A percentile compares a stretch with the other conserved stretches of the same genome.
Conservation (phyloP, 2,797 vertebrate genomes). For the Micromesistius poutassou region DNA sequence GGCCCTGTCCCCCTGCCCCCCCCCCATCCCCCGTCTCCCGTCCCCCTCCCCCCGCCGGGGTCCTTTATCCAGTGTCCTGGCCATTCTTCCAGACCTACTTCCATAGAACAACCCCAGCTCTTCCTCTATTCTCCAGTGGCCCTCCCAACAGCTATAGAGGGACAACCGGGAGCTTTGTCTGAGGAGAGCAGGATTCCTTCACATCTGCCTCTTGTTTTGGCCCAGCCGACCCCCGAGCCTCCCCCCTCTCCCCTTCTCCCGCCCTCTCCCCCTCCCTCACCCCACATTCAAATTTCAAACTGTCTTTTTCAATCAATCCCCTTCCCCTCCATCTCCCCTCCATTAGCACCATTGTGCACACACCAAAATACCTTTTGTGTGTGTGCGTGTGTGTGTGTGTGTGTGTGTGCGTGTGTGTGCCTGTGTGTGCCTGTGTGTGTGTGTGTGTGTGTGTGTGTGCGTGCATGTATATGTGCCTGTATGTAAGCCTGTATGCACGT, state of each 20-base stretch:
- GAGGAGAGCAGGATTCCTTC: constrained; percentile 70
- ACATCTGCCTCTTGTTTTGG: constrained; percentile 79
- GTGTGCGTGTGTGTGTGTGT: constrained; percentile 15
- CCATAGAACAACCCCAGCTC: constrained; percentile 65
- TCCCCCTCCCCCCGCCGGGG: constrained; percentile 36
- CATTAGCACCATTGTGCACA: constrained; percentile 59
- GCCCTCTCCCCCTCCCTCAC: constrained; percentile 22
- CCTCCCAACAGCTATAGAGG: constrained; percentile 66
- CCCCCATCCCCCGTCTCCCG: constrained; percentile 37
- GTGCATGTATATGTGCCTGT: not conserved
- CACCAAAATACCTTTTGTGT: constrained; percentile 26
- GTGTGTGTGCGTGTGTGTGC: not conserved
- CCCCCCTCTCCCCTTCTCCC: constrained; percentile 20
- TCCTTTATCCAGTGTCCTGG: constrained; percentile 49
- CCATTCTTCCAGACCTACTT: constrained; percentile 65
- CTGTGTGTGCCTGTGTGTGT: not conserved
- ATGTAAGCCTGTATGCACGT: not conserved
- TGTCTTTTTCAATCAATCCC: constrained; percentile 69
- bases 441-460: not conserved
- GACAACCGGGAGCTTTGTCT: constrained; percentile 73
- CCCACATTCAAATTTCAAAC: constrained; percentile 75
- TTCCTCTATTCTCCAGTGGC: constrained; percentile 72
- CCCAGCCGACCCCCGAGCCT: constrained; percentile 33
- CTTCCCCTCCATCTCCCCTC: constrained; percentile 30
- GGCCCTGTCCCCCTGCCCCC: constrained; percentile 21